Evolutionary conservation across 2,113 vertebrate species (phyloP), one percentile per base, ranked within the genome.

Genomic region (Odobenus rosmarus): DNA sequence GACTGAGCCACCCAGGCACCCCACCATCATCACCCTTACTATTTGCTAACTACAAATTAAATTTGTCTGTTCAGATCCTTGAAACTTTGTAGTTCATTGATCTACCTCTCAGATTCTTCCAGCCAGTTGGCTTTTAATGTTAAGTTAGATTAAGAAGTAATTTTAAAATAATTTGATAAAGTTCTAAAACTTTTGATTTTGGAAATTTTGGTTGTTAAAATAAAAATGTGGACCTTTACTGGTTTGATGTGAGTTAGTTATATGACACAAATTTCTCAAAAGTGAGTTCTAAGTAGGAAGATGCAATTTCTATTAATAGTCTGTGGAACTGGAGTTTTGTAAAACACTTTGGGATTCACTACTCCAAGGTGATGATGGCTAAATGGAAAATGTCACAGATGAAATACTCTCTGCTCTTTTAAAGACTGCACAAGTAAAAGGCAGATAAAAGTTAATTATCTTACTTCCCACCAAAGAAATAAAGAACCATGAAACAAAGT

Each of bases 371-470:
- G 95, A 96, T 96, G 94, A 94, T 95, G n/a, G 92, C 92, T 93
- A 95, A 95, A 90, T 96, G 80, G 92, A 90, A 97, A 98, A 92
- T 90, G 95, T 96, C 96, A 95, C 96, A 93, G 64, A 81, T 94
- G 88, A 96, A 97, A 97, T 46, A 89, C 19, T 89, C 59, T 86
- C 53, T 91, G 42, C 31, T 96, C 90, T 94, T 92, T 96, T 85
- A 96, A 97, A 96, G 92, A 96, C 84, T 77, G n/a, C 9, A 23
- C 59, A 74, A 94, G 94, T 92, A 77, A 98, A 95, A 97, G 76
- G 80, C 62, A 95, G 76, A 93, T 83, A 61, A 95, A 96, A 96
- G 93, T 97, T 97, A 97, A 97, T 97, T 95, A 95, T 92, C 95
- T 95, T 53, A 95, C 84, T 76, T 90, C 12, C 74, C 26, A 94